Evolutionary conservation across 2,797 vertebrate genomes (phyloP).

Genomic region (Nannoperca obscura): DNA sequence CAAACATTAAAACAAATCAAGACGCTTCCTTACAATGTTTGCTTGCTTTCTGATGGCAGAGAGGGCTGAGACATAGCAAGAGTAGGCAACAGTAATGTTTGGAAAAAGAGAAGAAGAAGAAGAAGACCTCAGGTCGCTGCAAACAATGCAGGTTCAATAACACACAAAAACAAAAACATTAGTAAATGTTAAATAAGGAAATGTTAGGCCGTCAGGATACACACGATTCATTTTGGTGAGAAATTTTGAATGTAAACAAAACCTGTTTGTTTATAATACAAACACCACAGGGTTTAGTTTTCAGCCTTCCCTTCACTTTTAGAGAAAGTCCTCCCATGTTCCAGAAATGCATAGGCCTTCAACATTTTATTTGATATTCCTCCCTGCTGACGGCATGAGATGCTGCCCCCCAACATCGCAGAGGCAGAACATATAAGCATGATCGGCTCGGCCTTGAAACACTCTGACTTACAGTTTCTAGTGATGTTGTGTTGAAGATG

Average conservation of each 20-base stretch:
- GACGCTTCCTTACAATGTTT: neutral
- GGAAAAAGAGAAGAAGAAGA: slow-evolving; percentile 6
- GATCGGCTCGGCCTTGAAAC: slow-evolving; percentile 36
- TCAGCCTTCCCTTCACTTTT: neutral
- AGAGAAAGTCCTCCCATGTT: neutral
- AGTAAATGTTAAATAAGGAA: slow-evolving; percentile 15
- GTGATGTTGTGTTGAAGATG: slow-evolving; percentile 14
- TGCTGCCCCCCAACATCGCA: slow-evolving; percentile 15
- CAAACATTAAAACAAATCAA: neutral
- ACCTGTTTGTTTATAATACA: neutral
- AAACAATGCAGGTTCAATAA: slow-evolving; percentile 15
- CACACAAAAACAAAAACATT: neutral
- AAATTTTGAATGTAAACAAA: slow-evolving; percentile 5
- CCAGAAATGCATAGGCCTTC: neutral
- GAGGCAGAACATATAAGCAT: slow-evolving; percentile 40
- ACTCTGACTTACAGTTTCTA: slow-evolving; percentile 8
- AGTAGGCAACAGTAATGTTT: slow-evolving; percentile 10
- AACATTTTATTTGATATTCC: slow-evolving; percentile 11
- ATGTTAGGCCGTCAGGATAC: slow-evolving; percentile 1
- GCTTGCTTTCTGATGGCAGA: neutral
- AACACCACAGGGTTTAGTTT: neutral
- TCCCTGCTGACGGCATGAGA: slow-evolving; percentile 8
- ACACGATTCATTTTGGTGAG: neutral
- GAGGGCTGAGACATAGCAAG: neutral
- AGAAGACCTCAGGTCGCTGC: neutral